Base-by-base conservation (phyloP, 2,797 vertebrate species). In the Amblyopsis hoosieri region DNA sequence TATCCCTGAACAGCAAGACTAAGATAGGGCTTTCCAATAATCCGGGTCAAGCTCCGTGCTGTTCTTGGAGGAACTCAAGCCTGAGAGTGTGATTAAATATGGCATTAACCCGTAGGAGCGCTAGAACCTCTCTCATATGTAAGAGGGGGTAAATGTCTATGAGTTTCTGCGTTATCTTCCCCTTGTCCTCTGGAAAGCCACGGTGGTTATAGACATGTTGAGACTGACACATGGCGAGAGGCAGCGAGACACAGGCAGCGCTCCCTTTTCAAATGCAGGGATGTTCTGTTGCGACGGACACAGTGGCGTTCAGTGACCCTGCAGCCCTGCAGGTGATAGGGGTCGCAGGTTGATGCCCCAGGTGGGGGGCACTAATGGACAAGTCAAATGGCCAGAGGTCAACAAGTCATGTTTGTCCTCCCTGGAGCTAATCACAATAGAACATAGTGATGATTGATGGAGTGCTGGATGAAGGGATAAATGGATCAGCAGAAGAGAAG, bases 321-420 rank as follows among this genome's bases (percentile, higher is more conserved):
- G 23, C 11, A 75, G 76, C 67, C 12, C 76, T 15, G 60, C 76
- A 87, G 82, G 87, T 88, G 88, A 83, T 84, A 86, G 61, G 67
- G 81, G 76, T 85, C 80, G 56, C 46, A 50, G n/a, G 72, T 66
- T 76, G 73, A 63, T 74, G 85, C 79, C 79, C 69, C 68, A 80
- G 76, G 55, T 57, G 83, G 86, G 90, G 81, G 67, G 75, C 83
- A 85, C 77, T 90, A 91, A 91, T 89, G 87, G 73, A 90, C 80
- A 42, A 60, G 55, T 65, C 54, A 69, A 71, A 68, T 70, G 69
- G 75, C 15, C 66, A 76, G 82, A 80, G 92, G 92, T 93, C 88
- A 90, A 72, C 75, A 19, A 89, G 92, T 90, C 85, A 85, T 92
- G 91, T 93, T 92, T 93, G 91, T 82, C 79, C 86, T 90, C 80